Conservation (phyloP, 2,888 invertebrate species). For the Cremastinae sp. region DNA sequence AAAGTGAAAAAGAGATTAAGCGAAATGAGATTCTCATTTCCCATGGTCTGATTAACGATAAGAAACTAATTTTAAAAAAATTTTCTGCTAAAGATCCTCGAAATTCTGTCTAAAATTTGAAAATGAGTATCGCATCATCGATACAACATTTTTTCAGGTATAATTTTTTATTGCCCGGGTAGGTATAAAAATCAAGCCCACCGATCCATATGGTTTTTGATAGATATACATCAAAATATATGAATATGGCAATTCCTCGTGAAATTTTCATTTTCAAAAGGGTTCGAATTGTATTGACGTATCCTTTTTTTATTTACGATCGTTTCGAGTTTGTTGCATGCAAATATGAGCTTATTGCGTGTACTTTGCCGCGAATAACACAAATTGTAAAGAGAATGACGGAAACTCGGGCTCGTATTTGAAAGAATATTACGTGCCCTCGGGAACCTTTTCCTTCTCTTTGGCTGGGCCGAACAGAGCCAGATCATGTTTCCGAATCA, state of each 20-base stretch:
- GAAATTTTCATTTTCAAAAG: background rate
- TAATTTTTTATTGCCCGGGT: too few species aligned
- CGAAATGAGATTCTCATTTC: slow-evolving; percentile 23
- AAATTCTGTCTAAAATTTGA: slow-evolving; percentile 20
- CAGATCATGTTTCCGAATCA: too few species aligned
- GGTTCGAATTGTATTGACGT: background rate
- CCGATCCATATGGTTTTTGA: too few species aligned
- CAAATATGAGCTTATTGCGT: slow-evolving; percentile 11
- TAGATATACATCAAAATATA: too few species aligned
- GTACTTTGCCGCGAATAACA: slow-evolving; percentile 3
- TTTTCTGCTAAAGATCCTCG: slow-evolving; percentile 33
- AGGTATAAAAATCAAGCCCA: too few species aligned
- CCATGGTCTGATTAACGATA: slow-evolving; percentile 41
- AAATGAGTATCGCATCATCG: slow-evolving; percentile 32
- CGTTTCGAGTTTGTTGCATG: background rate
- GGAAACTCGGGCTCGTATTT: slow-evolving; percentile 29
- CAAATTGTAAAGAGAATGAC: slow-evolving; percentile 12
- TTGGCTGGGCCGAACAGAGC: too few species aligned
- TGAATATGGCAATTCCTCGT: too few species aligned
- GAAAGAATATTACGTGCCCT: slow-evolving; percentile 56
- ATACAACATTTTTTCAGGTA: slow-evolving; percentile 19
- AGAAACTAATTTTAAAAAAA: slow-evolving; percentile 59
- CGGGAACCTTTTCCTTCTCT: slow-evolving; percentile 48
- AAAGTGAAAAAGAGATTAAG: slow-evolving; percentile 21
- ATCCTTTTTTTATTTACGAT: slow-evolving; percentile 1